A percentile compares a stretch with the other conserved stretches of the same genome.
phyloP scores from a whole-genome alignment of 2,888 invertebrate species.

The Toxonevra muliebris region DNA sequence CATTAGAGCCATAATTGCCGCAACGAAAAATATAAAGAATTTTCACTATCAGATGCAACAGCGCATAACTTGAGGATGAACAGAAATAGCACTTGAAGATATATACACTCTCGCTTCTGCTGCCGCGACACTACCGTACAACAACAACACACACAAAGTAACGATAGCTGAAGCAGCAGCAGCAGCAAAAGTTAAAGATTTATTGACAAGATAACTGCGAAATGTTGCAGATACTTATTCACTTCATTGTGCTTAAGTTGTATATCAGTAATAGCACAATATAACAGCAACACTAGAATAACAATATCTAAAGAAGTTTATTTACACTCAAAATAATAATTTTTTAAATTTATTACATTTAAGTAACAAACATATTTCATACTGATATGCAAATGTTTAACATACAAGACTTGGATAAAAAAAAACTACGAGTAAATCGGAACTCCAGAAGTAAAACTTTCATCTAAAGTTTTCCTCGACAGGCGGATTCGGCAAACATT shows the following conservation, averaged over 20 bases:
- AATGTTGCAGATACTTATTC: slow-evolving; percentile 63
- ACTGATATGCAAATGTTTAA: too few relatives aligned
- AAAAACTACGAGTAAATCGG: too few relatives aligned
- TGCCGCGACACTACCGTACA: slow-evolving; percentile 29
- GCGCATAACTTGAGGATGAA: slow-evolving; percentile 6
- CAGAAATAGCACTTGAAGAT: slow-evolving; percentile 10
- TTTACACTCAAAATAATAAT: too few relatives aligned
- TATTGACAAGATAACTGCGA: slow-evolving; percentile 59
- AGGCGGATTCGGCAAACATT: too few relatives aligned
- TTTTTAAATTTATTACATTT: too few relatives aligned
- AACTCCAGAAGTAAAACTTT: too few relatives aligned
- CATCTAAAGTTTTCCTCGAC: too few relatives aligned
- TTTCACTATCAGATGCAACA: slow-evolving; percentile 39
- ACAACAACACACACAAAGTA: slow-evolving; percentile 26
- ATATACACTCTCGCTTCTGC: not conserved
- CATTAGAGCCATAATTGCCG: slow-evolving; percentile 40
- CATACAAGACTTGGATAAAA: too few relatives aligned
- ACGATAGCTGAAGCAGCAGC: slow-evolving; percentile 12
- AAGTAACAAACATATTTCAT: too few relatives aligned
- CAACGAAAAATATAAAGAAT: slow-evolving; percentile 37
- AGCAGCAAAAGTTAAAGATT: slow-evolving; percentile 49
- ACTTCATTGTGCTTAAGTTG: slow-evolving; percentile 33
- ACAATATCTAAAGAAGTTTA: not conserved
- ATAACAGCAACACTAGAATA: not conserved
- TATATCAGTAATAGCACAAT: not conserved